These are phyloP conservation scores for Noctua pronuba DNA, from an alignment of 2,888 invertebrate species.

Conservation along the genomic window DNA sequence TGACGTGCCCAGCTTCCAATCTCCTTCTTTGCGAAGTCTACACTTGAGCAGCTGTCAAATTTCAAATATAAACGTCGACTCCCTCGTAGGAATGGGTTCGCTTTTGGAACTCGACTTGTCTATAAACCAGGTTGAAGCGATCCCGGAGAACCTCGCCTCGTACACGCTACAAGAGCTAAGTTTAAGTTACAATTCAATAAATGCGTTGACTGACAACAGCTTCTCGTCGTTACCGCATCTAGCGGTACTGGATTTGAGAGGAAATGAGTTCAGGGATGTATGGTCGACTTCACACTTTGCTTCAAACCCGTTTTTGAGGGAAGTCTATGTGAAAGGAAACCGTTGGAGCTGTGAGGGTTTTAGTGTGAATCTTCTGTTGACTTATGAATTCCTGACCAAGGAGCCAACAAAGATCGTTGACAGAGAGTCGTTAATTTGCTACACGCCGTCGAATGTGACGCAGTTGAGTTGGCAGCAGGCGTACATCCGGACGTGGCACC, in stretches of 20 bases:
- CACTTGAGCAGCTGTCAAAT: conserved; percentile 92
- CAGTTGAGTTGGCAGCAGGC: conserved; percentile 93
- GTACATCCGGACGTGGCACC: conserved; percentile 92
- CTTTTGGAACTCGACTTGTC: conserved; percentile 91
- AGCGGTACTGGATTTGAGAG: conserved; percentile 92
- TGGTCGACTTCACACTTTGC: conserved; percentile 91
- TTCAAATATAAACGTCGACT: conserved; percentile 85
- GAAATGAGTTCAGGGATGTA: conserved; percentile 92
- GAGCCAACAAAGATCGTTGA: conserved; percentile 88
- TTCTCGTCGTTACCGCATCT: conserved; percentile 92
- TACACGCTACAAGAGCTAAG: conserved; percentile 91
- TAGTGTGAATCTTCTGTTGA: conserved; percentile 89
- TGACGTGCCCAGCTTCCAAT: conserved; percentile 89
- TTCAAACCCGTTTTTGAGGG: conserved; percentile 90
- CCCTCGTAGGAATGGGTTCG: conserved; percentile 90
- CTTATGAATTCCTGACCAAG: conserved; percentile 91
- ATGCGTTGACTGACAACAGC: conserved; percentile 90
- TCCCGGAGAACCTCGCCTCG: conserved; percentile 91
- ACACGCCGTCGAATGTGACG: conserved; percentile 91
- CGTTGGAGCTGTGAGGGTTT: conserved; percentile 94
- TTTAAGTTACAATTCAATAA: conserved; percentile 91
- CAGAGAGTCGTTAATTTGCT: conserved; percentile 90
- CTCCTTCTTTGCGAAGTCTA: conserved; percentile 90
- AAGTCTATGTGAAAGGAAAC: conserved; percentile 92
- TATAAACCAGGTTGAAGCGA: conserved; percentile 91